Base-by-base conservation (phyloP, 2,797 vertebrate species). In the Sus cebifrons region DNA sequence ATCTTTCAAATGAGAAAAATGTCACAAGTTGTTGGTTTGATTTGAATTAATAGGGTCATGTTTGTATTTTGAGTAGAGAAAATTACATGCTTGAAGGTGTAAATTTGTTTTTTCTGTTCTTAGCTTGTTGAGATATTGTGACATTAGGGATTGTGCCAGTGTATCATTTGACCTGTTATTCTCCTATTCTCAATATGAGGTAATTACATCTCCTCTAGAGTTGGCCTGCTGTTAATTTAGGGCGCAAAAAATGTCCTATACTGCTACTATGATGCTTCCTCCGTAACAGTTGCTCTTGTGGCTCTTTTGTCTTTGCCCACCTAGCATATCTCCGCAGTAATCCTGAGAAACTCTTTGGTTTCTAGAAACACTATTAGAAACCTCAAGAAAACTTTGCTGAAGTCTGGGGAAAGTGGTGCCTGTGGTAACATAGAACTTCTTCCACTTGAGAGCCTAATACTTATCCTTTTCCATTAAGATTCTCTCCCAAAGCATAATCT, bases 31-130 rank as follows among this genome's bases (percentile, higher is more conserved):
- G 11, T 94, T 95, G 58, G 64, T 87, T 83, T 93, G 81, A 95
- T 95, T 97, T 87, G 68, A 60, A 95, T 93, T 89, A 95, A 94
- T 91, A 96, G 64, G 71, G 81, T 93, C 67, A 86, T 65, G 29
- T 90, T 96, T 95, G 54, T 94, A 52, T 91, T 93, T 96, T 81
- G 52, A 97, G 23, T 52, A 56, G 75, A 98, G 81, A 94, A 93
- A 96, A 97, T 92, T 83, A 81, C 56, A 95, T 82, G 81, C 87
- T 93, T 94, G 49, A 68, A 95, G 90, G 96, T 79, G 25, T 74
- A 85, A 84, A 89, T 96, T 95, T 97, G 65, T 97, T 96, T 62
- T 93, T 89, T 92, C 83, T 67, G 16, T 86, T 86, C 58, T 94
- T 86, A 79, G 64, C 75, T 65, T 23, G 1, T 89, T 94, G 82